A percentile compares a stretch with the other conserved stretches of the same genome.
Conservation (phyloP, 1,140 invertebrate genomes). For the Pseudomyrmex pallidus region DNA sequence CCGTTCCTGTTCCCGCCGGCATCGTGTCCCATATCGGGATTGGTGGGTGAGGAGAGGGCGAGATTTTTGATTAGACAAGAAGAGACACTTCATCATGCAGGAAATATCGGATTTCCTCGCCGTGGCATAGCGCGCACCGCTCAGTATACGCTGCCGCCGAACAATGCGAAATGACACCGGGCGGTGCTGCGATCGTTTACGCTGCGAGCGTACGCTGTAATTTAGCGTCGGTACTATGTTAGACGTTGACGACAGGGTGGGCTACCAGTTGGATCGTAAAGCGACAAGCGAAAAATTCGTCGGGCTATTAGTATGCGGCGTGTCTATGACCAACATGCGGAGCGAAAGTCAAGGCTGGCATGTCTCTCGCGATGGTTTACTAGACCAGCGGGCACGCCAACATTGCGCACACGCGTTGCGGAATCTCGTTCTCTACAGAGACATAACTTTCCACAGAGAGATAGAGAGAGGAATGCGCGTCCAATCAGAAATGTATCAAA, state of each 20-base stretch:
- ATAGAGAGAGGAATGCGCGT: neutral
- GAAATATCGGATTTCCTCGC: constrained; percentile 72
- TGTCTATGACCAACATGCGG: constrained; percentile 3
- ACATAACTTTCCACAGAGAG: neutral
- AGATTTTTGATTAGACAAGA: constrained; percentile 8
- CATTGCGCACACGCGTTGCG: neutral
- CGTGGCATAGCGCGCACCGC: constrained; percentile 35
- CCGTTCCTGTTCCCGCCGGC: neutral
- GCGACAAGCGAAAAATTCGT: constrained; percentile 48
- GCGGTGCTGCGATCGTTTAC: constrained; percentile 64
- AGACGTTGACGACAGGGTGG: constrained; percentile 64
- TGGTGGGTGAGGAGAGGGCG: constrained; percentile 2
- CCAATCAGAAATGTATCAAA: neutral
- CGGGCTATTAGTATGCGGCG: constrained; percentile 34
- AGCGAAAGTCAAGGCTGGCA: constrained; percentile 34
- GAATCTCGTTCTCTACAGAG: constrained; percentile 16
- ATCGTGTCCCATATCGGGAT: neutral
- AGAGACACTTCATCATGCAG: constrained; percentile 54
- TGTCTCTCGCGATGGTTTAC: neutral
- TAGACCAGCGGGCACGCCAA: neutral
- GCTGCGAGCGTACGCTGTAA: constrained; percentile 55
- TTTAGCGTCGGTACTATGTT: constrained; percentile 55
- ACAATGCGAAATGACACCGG: constrained; percentile 71
- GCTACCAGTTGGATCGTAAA: constrained; percentile 63
- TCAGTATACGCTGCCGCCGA: constrained; percentile 60